These are phyloP conservation scores for Melieria omissa DNA, from an alignment of 2,888 invertebrate species.

Conservation along the genomic window DNA sequence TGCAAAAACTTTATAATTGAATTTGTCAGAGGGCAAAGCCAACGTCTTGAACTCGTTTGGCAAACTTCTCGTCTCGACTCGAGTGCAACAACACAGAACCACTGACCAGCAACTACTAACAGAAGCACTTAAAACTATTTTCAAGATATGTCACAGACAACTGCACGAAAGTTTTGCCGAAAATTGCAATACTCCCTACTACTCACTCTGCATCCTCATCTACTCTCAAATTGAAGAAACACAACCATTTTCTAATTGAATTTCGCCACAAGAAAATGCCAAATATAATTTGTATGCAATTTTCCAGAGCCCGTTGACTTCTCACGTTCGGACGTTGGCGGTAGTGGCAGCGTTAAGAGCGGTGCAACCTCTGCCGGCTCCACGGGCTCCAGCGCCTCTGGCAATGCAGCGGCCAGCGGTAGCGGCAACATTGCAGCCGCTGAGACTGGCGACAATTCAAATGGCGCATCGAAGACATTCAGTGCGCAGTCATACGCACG, in stretches of 20 bases:
- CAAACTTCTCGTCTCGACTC: background rate
- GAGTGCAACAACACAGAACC: too few species aligned
- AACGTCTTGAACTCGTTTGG: background rate
- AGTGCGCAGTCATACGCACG: conserved; percentile 40
- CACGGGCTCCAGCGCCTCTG: conserved; percentile 6
- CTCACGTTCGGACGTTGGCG: conserved; percentile 60
- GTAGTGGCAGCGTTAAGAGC: conserved; percentile 10
- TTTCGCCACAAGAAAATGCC: background rate
- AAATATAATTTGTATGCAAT: background rate
- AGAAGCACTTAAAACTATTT: conserved; percentile 27
- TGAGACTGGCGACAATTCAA: conserved; percentile 20
- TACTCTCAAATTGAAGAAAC: background rate
- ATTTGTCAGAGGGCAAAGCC: background rate
- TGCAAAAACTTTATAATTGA: background rate
- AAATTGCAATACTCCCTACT: background rate
- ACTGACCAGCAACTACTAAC: conserved; percentile 24
- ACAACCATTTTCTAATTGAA: too few species aligned
- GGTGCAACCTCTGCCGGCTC: background rate
- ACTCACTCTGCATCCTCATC: background rate
- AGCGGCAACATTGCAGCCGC: conserved; percentile 6
- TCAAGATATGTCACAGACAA: background rate
- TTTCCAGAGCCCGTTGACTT: conserved; percentile 66
- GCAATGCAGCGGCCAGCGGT: conserved; percentile 24
- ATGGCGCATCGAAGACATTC: conserved; percentile 42
- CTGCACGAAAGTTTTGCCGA: background rate